Conservation (phyloP, 2,113 vertebrate genomes). For the Mobula hypostoma region DNA sequence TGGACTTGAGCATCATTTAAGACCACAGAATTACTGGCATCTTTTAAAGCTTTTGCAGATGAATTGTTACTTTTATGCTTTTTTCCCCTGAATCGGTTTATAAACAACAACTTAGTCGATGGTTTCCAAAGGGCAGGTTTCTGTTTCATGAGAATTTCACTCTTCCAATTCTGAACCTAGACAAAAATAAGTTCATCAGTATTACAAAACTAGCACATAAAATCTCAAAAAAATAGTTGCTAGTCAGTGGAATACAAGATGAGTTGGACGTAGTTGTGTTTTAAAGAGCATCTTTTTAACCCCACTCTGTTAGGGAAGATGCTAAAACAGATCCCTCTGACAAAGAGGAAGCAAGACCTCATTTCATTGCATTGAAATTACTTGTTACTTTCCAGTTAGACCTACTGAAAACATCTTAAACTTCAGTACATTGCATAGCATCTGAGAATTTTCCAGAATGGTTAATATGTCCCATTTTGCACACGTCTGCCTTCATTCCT, state of each 20-base stretch:
- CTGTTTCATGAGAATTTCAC: conserved; percentile 80
- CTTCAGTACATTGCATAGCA: too few species aligned
- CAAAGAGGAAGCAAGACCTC: neutral
- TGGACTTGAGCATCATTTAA: conserved; percentile 49
- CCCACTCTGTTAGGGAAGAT: neutral
- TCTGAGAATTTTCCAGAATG: too few species aligned
- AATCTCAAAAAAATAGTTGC: neutral
- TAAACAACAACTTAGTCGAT: conserved; percentile 88
- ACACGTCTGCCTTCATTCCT: neutral
- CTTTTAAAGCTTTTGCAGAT: conserved; percentile 78
- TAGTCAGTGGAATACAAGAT: neutral
- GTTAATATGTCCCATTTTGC: neutral
- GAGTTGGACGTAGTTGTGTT: neutral
- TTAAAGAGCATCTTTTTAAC: neutral
- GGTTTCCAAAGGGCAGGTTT: conserved; percentile 74
- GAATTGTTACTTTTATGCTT: conserved; percentile 69
- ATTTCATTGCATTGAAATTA: neutral
- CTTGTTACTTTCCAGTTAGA: neutral
- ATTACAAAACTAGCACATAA: neutral
- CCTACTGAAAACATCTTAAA: neutral
- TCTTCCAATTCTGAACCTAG: conserved; percentile 85
- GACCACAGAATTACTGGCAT: conserved; percentile 80
- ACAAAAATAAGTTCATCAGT: conserved; percentile 40
- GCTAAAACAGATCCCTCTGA: neutral
- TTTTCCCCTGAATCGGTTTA: conserved; percentile 82